These are phyloP conservation scores for Rissa tridactyla DNA, from an alignment of 2,113 vertebrate species.

Conservation along the genomic window DNA sequence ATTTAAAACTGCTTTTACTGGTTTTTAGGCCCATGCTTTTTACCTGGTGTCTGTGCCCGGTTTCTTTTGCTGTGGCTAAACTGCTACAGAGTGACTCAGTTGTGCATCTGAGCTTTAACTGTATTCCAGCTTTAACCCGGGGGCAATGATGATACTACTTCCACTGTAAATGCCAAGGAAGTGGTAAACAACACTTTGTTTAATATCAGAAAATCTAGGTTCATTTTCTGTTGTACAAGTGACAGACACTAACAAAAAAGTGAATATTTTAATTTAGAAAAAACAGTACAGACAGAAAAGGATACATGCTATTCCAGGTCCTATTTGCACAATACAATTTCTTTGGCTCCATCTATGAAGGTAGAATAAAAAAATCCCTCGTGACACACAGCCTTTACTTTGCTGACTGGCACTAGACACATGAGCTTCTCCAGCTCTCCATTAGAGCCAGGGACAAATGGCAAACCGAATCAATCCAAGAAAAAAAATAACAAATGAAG, in stretches of 20 bases:
- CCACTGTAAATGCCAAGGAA: neutral
- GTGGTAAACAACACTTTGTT: neutral
- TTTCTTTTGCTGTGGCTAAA: neutral
- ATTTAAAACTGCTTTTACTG: neutral
- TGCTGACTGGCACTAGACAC: neutral
- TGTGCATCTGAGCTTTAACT: neutral
- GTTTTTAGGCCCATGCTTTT: neutral
- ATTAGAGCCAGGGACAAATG: slow-evolving; percentile 9
- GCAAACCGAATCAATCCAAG: slow-evolving; percentile 13
- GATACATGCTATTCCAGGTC: neutral
- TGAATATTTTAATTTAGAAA: neutral
- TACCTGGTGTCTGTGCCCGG: neutral
- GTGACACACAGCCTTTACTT: neutral
- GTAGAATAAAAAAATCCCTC: neutral
- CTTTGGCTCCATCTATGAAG: slow-evolving; percentile 22
- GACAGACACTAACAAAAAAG: neutral
- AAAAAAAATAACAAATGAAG: neutral
- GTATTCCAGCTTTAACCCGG: neutral
- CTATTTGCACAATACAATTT: neutral
- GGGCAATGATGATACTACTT: neutral
- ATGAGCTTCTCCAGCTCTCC: neutral
- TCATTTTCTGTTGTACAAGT: neutral
- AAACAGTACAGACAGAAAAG: neutral
- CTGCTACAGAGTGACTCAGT: neutral
- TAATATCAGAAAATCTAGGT: neutral